Evolutionary conservation across 1,140 invertebrate genomes (phyloP).

Genomic region (Steinernema feltiae): DNA sequence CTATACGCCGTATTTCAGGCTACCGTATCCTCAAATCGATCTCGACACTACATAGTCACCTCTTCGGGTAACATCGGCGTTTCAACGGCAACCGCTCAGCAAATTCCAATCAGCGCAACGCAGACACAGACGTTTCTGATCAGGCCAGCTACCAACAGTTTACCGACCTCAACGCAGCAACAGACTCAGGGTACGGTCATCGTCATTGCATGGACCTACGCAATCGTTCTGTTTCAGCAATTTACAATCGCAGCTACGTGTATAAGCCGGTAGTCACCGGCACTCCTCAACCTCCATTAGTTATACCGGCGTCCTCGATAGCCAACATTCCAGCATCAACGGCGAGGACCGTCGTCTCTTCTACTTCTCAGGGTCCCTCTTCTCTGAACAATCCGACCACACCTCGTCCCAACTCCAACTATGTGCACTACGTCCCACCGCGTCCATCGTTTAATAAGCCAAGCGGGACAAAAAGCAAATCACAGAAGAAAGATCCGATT

Average conservation of each 20-base stretch:
- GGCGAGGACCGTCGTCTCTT: background rate
- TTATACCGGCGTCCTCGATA: background rate
- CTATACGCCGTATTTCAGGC: background rate
- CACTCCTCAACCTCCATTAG: background rate
- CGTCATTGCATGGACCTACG: background rate
- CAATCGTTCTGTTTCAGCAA: background rate
- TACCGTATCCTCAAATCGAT: conserved; percentile 5
- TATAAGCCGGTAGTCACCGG: background rate
- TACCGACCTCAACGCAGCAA: background rate
- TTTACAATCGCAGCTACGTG: conserved; percentile 3
- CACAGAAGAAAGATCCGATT: conserved; percentile 29
- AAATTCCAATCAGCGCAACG: background rate
- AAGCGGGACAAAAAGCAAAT: conserved; percentile 17
- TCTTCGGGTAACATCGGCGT: background rate
- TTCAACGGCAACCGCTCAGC: background rate
- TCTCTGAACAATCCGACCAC: too few species aligned
- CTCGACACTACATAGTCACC: conserved; percentile 3
- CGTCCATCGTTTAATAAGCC: background rate
- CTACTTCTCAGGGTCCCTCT: background rate
- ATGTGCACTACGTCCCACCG: background rate
- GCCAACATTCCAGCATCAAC: background rate
- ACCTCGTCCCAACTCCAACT: too few species aligned
- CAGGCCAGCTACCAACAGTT: background rate
- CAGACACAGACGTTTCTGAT: background rate
- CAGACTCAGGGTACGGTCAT: background rate